These are phyloP conservation scores for Mionectes olivaceus DNA, from an alignment of 2,797 vertebrate genomes.

Conservation along the genomic window DNA sequence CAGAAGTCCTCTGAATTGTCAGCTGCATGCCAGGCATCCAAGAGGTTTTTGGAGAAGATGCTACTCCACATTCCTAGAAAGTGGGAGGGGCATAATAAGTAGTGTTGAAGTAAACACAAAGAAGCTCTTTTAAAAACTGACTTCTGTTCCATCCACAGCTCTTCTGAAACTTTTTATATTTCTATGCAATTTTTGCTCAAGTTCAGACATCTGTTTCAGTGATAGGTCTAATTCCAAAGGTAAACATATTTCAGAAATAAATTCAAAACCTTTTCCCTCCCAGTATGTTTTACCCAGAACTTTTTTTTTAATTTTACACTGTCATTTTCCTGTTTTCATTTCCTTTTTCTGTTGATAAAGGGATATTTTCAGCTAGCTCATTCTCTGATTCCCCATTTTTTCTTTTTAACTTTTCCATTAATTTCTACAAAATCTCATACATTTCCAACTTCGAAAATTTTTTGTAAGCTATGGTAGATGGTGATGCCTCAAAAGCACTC, in stretches of 20 bases:
- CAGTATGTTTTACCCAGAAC: background rate
- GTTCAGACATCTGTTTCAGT: background rate
- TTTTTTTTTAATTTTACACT: background rate
- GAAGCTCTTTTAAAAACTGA: background rate
- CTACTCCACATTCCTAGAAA: conserved; percentile 84
- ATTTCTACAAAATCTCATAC: background rate
- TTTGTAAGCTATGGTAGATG: background rate
- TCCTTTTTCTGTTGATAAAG: background rate
- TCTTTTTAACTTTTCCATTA: background rate
- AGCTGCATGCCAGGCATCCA: conserved; percentile 81
- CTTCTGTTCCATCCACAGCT: background rate
- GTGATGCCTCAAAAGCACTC: background rate
- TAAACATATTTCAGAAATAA: background rate
- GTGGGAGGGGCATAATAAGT: background rate
- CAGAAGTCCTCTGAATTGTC: conserved; percentile 82
- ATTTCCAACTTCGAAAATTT: background rate
- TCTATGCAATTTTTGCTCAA: background rate
- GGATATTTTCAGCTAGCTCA: background rate
- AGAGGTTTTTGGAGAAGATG: conserved; percentile 83
- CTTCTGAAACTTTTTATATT: background rate
- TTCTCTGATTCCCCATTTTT: background rate
- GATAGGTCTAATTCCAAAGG: background rate
- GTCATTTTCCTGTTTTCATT: background rate
- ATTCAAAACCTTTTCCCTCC: background rate
- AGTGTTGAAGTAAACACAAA: background rate